Base-by-base conservation (phyloP, 64 coral and sea anemone genomes). In the Anthopleura sola region DNA sequence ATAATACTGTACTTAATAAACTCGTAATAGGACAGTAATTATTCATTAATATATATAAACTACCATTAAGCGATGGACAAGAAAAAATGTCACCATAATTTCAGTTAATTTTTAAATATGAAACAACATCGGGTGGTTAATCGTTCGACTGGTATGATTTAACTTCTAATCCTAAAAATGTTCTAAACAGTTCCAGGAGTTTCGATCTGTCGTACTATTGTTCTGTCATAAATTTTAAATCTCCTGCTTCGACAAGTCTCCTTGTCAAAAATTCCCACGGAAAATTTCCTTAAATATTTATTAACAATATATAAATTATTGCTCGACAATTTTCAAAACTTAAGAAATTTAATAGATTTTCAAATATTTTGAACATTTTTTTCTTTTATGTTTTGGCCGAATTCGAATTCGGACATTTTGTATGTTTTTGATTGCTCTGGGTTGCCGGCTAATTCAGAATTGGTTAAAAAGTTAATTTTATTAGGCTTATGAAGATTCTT, bases 21-120 rank as follows among this genome's bases (percentile, higher is more conserved):
- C 66, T 71, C 58, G n/a, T 71, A 34, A 71, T 71, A 34, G 28
- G 66, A 71, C 66, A 32, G 66, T 71, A 32, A 71, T 71, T 71
- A 71, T 32, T 71, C 26, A 71, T 17, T 71, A 32, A 53, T 53
- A 53, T 13, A 53, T 53, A 53, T 53, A 14, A 53, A 14, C 50
- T 53, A 53, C 50, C 13, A 53, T 12, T 15, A 7, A 53, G 14
- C 16, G 50, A 53, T 17, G 40, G 40, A 8, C 9, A 44, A 44
- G 40, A 14, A 7, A 53, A 53, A 53, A 53, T 12, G 7, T 14
- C 50, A 53, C 40, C 50, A 53, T 53, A 53, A 53, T 53, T 53
- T 12, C 14, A 53, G 40, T 6, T 12, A 53, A 53, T 2, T 53
- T 44, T 44, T 44, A 44, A 44, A 53, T 53, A 53, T 53, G 6